Percentiles rank a stretch among this genome's conserved stretches.
These are phyloP conservation scores for Plebejus anna DNA, from an alignment of 2,888 invertebrate species.

Conservation along the genomic window DNA sequence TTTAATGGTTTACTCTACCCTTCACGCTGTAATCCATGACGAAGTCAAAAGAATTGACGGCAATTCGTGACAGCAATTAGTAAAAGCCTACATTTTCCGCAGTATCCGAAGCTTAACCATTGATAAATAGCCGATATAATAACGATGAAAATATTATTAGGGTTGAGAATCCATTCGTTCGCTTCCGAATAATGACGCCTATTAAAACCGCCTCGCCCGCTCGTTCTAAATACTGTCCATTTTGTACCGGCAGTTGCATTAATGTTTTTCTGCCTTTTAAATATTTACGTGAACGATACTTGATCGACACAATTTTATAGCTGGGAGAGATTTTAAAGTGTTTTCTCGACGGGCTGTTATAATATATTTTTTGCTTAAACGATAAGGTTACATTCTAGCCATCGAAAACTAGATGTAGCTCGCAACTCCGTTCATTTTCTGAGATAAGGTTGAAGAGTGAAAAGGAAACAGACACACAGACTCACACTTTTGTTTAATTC, in stretches of 20 bases:
- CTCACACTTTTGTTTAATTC: too few relatives aligned
- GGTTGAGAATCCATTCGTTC: not conserved
- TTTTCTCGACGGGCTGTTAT: conserved; percentile 3
- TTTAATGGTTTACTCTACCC: not conserved
- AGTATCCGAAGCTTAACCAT: not conserved
- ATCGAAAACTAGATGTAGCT: too few relatives aligned
- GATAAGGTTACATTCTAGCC: not conserved
- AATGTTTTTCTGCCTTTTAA: not conserved
- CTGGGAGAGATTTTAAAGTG: not conserved
- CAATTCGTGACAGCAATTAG: not conserved
- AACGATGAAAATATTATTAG: conserved; percentile 13
- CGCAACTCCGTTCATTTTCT: too few relatives aligned
- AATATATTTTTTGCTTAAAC: not conserved
- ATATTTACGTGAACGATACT: conserved; percentile 1
- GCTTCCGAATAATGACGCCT: conserved; percentile 3
- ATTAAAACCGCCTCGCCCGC: not conserved
- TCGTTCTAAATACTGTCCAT: conserved; percentile 20
- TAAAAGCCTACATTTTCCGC: not conserved
- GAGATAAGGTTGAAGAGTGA: too few relatives aligned
- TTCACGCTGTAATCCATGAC: not conserved
- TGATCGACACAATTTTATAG: conserved; percentile 9
- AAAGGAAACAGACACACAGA: too few relatives aligned
- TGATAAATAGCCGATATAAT: not conserved
- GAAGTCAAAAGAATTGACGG: not conserved
- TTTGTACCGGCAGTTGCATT: conserved; percentile 8